Base-by-base conservation (phyloP, 2,113 vertebrate genomes). In the Lampris megalopsis region DNA sequence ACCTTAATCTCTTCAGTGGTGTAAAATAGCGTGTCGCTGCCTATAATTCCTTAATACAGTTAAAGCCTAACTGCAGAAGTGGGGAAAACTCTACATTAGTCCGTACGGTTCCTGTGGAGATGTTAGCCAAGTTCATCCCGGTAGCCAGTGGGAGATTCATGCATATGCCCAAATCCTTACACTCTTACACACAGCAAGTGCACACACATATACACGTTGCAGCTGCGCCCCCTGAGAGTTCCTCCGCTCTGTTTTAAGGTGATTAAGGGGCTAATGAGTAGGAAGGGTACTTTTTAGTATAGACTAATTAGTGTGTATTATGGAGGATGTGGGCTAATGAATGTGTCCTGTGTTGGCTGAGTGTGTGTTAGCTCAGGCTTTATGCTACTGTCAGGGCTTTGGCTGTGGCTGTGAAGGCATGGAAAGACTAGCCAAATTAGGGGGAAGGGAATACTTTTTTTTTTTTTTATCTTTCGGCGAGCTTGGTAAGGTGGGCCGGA, bases 241-340 rank as follows among this genome's bases (percentile, higher is more conserved):
- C 59, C 71, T 84, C 67, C 48, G 62, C 81, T 61, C 87, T 80
- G 80, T 86, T 90, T 24, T 81, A 85, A 89, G 75, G 87, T 92
- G 87, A 93, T 93, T 91, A 92, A 73, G 56, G 79, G 59, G 75
- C 80, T 91, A 92, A 92, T 88, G 87, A 92, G 88, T 81, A 81
- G 88, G 88, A 88, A 73, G 88, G 81, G 84, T 69, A 81, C 63
- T 80, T 87, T 81, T 87, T 81, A 87, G 85, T 69, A 54, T 72
- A 47, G 47, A 63, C 88, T 89, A 87, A 91, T 93, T 89, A 88
- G 86, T 86, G 87, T 80, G 78, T 83, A 67, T 87, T 91, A 68
- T 57, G 54, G 54, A 75, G 71, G 60, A 88, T 79, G 79, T 74
- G 69, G 83, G 75, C 75, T 92, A 92, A 89, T 91, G 88, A 89